These are phyloP conservation scores for Megaptera novaeangliae DNA, from an alignment of 2,113 vertebrate species.

Conservation along the genomic window DNA sequence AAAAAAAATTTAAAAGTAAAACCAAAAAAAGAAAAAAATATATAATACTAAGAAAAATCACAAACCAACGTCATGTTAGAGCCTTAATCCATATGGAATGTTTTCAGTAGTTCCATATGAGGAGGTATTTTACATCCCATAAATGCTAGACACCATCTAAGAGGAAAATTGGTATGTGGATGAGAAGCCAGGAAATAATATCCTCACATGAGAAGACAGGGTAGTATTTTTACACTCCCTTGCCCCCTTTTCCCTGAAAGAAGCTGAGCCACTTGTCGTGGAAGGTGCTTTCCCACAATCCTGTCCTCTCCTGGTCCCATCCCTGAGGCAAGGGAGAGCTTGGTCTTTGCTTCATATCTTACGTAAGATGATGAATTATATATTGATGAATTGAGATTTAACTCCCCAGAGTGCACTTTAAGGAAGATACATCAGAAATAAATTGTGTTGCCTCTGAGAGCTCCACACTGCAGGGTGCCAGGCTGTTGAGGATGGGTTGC, in stretches of 20 bases:
- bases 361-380: not conserved
- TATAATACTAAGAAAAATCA: not conserved
- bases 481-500: not conserved
- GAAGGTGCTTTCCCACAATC: not conserved
- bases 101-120: not conserved
- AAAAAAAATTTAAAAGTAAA: not conserved
- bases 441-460: not conserved
- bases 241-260: not conserved
- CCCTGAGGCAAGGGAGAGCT: not conserved
- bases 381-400: not conserved
- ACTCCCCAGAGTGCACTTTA: not conserved
- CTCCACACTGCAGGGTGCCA: not conserved
- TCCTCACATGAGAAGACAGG: not conserved
- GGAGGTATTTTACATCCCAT: not conserved
- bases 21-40: not conserved
- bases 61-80: not conserved
- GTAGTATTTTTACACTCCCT: not conserved
- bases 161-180: not conserved
- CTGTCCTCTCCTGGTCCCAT: not conserved
- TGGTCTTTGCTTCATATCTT: not conserved
- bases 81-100: not conserved
- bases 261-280: not conserved
- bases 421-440: not conserved
- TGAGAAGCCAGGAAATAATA: not conserved
- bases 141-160: not conserved